These are phyloP conservation scores for Rhynchopsitta pachyrhyncha DNA, from an alignment of 2,113 vertebrate genomes.

Conservation along the genomic window DNA sequence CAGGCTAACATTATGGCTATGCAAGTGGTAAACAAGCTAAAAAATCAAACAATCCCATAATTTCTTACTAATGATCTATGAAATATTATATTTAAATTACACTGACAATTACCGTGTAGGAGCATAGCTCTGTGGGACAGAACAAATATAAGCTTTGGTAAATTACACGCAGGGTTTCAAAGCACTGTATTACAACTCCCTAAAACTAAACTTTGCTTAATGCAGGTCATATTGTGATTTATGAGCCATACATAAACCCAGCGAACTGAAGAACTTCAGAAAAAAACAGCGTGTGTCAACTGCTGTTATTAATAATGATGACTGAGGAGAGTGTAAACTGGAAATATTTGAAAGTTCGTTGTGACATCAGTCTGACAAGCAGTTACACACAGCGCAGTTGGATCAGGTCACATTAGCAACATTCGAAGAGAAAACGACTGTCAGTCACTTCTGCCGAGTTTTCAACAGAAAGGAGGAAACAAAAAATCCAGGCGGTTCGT, in stretches of 20 bases:
- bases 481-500: neutral
- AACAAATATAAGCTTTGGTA: neutral
- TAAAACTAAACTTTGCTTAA: conserved; percentile 37
- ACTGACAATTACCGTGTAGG: neutral
- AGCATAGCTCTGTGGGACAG: neutral
- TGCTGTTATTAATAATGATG: neutral
- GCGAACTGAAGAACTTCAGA: neutral
- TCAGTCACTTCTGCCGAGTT: neutral
- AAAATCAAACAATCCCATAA: neutral
- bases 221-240: conserved; percentile 1
- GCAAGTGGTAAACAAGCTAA: neutral
- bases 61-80: neutral
- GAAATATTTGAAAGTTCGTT: neutral
- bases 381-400: neutral
- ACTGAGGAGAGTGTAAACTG: neutral
- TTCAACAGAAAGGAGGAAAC: neutral
- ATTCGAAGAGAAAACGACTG: neutral
- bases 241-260: neutral
- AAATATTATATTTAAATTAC: neutral
- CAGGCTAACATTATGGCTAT: neutral
- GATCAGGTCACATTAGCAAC: neutral
- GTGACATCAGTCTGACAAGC: neutral
- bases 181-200: neutral
- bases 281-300: neutral
- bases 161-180: neutral